Conservation (phyloP, 1,140 invertebrate genomes). For the Caerostris darwini region DNA sequence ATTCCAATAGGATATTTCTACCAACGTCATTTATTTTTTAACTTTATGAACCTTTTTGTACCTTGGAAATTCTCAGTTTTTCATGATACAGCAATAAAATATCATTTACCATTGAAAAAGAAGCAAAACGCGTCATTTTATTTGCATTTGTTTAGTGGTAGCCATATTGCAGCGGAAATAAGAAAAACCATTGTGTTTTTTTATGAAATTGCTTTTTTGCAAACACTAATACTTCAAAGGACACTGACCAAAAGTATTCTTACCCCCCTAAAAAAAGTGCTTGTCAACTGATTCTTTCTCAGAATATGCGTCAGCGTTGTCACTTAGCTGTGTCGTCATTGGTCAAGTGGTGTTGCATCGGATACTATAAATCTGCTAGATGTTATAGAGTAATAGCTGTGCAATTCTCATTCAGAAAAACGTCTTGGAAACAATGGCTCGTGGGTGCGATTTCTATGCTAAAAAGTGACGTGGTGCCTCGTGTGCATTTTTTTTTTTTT, state of each 20-base stretch:
- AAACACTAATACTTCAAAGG: too few species aligned
- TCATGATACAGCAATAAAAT: neutral
- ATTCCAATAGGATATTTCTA: neutral
- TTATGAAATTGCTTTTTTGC: too few species aligned
- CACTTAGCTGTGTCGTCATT: neutral
- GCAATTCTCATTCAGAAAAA: neutral
- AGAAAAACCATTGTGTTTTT: too few species aligned
- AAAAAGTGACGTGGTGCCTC: neutral
- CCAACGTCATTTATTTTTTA: too few species aligned
- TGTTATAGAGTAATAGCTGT: neutral
- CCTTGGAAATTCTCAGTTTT: neutral
- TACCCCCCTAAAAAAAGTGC: too few species aligned
- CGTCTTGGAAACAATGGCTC: conserved; percentile 4
- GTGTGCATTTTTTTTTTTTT: neutral
- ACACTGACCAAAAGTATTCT: too few species aligned
- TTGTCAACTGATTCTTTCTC: neutral
- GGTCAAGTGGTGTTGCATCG: neutral
- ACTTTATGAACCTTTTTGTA: too few species aligned
- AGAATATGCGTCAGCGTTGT: neutral
- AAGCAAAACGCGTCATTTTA: too few species aligned
- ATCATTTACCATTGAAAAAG: neutral
- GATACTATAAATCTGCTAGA: neutral
- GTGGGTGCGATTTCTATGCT: conserved; percentile 13
- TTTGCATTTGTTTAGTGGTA: too few species aligned
- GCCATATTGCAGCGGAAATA: too few species aligned